Evolutionary conservation across 2,888 invertebrate species (phyloP), one percentile per base, ranked within the genome.

Genomic region (Rutpela maculata): DNA sequence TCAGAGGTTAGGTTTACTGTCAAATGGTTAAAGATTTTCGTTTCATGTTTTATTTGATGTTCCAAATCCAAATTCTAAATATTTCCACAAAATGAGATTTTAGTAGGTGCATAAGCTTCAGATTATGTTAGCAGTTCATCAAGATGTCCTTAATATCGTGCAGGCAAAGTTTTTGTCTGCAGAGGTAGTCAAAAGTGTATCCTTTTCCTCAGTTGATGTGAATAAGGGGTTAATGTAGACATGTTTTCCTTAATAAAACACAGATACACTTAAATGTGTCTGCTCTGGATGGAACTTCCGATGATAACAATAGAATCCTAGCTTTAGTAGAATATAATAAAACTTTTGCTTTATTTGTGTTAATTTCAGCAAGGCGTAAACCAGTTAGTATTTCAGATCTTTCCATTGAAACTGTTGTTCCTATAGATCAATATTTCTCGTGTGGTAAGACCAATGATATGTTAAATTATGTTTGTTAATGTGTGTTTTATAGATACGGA

Each of bases 401-500:
- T 83, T 93, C 94, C 15, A 93, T 97, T 85, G 96, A 96, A 90
- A 93, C 94, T 89, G 94, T 95, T 70, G 92, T 97, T 85, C 95
- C 97, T 31, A 93, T 97, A 75, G 95, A 96, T 90, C 93, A 93
- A 84, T 93, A 93, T 85, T 96, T 97, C 89, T 93, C 94, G 88
- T 95, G 95, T 91, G 94, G 89, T 89, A 86, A 85, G 89, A 91
- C 87, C 81, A 43, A 11, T 17, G 9, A 9, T 1, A 17, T 26
- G 19, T 66, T n/a, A 17, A 63, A 63, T 35, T 17, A 17, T 38
- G 5, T 5, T 17, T 31, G 31, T 63, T n/a, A 3, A n/a, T 31
- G 12, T 35, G 43, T 26, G 60, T 67, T 71, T 74, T 80, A 56
- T 77, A 92, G 92, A 91, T 87, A 91, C 91, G 31, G 91, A 91